These are phyloP conservation scores for Tyrannus savana DNA, from an alignment of 2,113 vertebrate genomes.

Conservation along the genomic window DNA sequence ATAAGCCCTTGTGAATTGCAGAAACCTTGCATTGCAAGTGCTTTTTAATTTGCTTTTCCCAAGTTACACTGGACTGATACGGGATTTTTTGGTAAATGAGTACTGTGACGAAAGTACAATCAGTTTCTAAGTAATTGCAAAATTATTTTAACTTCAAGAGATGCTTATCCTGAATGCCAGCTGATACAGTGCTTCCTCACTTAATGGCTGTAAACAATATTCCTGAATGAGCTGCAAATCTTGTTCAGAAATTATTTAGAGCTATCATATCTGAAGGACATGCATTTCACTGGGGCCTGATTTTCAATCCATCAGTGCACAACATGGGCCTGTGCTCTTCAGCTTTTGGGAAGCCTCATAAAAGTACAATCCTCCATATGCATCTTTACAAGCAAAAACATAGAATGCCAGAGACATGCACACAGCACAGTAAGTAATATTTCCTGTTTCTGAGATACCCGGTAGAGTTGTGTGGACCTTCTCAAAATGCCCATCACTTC, in stretches of 20 bases:
- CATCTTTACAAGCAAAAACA: background rate
- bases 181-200: background rate
- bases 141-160: constrained; percentile 36
- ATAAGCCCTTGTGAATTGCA: background rate
- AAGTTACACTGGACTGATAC: background rate
- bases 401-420: background rate
- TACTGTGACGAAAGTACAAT: constrained; percentile 16
- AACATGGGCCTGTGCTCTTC: background rate
- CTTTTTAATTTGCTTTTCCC: constrained; percentile 15
- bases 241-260: background rate
- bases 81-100: constrained; percentile 3
- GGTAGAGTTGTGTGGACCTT: background rate
- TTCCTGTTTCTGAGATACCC: background rate
- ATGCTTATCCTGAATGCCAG: constrained; percentile 35
- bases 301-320: background rate
- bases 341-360: background rate
- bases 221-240: background rate
- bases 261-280: background rate
- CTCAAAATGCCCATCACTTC: background rate
- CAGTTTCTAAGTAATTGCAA: constrained; percentile 6
- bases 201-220: background rate
- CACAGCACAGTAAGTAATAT: background rate
- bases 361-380: background rate
- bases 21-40: background rate
- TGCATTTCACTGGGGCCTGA: background rate